phyloP scores from a whole-genome alignment of 2,888 invertebrate species.

The Leptinotarsa tumamoca region DNA sequence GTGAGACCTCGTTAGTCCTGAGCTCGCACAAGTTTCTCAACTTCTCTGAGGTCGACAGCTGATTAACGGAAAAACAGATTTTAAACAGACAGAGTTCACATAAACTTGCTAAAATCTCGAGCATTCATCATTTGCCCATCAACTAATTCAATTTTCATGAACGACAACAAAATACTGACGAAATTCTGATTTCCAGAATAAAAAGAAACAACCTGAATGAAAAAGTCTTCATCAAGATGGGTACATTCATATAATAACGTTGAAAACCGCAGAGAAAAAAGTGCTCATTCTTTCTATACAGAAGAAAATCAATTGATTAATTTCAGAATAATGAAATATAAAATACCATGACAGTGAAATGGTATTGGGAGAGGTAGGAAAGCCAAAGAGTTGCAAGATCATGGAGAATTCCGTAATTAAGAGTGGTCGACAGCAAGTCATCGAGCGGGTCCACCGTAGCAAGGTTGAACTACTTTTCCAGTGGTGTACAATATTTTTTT shows the following conservation, averaged over 20 bases:
- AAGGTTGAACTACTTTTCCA: constrained; percentile 37
- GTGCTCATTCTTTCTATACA: constrained; percentile 17
- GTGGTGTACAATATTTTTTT: constrained; percentile 18
- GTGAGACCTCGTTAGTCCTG: too few relatives aligned
- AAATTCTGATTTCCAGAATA: neutral
- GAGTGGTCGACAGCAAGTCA: constrained; percentile 41
- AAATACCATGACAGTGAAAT: constrained; percentile 44
- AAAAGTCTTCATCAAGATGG: constrained; percentile 12
- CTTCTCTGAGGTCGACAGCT: too few relatives aligned
- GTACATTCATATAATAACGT: constrained; percentile 25
- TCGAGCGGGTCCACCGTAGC: constrained; percentile 40
- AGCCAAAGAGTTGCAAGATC: constrained; percentile 47
- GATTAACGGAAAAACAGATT: too few relatives aligned
- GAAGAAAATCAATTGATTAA: constrained; percentile 36
- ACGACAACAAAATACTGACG: neutral
- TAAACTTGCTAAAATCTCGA: too few relatives aligned
- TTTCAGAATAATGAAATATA: constrained; percentile 43
- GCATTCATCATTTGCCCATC: too few relatives aligned
- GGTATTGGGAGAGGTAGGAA: constrained; percentile 31
- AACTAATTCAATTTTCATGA: neutral
- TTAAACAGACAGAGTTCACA: too few relatives aligned
- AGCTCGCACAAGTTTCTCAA: too few relatives aligned
- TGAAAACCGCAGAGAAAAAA: constrained; percentile 31
- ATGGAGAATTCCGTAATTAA: constrained; percentile 50
- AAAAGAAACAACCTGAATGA: neutral